Conservation (phyloP, 1,140 invertebrate species). For the Hycleus cichorii region DNA sequence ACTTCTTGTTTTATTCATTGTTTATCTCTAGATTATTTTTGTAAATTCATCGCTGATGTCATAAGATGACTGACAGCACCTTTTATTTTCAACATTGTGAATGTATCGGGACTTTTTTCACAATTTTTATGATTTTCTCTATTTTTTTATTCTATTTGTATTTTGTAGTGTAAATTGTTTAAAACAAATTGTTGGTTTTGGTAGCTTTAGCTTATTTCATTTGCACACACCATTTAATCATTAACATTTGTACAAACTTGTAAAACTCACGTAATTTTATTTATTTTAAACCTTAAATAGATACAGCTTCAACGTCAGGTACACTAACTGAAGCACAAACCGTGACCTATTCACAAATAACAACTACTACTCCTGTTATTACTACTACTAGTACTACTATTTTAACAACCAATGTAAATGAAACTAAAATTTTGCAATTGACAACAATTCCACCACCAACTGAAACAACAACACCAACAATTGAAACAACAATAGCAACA, state of each 20-base stretch:
- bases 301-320: constrained; percentile 38
- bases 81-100: constrained; percentile 23
- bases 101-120: constrained; percentile 21
- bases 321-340: constrained; percentile 41
- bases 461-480: constrained; percentile 23
- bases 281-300: constrained; percentile 39
- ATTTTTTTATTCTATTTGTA: neutral
- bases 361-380: constrained; percentile 25
- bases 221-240: constrained; percentile 11
- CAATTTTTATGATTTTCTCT: constrained; percentile 2
- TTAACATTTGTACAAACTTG: neutral
- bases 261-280: constrained; percentile 16
- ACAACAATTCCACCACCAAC: constrained; percentile 18
- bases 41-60: constrained; percentile 19
- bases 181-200: constrained; percentile 6
- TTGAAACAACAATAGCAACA: constrained; percentile 9
- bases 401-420: constrained; percentile 29
- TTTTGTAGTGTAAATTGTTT: neutral
- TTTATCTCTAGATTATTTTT: constrained; percentile 1
- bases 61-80: constrained; percentile 26
- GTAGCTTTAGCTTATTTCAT: constrained; percentile 11
- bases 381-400: constrained; percentile 30
- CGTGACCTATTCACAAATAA: constrained; percentile 33
- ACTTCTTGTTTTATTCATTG: constrained; percentile 15
- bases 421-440: constrained; percentile 11